Evolutionary conservation across 2,888 invertebrate species (phyloP).

Genomic region (Lordiphosa fenestrarum): DNA sequence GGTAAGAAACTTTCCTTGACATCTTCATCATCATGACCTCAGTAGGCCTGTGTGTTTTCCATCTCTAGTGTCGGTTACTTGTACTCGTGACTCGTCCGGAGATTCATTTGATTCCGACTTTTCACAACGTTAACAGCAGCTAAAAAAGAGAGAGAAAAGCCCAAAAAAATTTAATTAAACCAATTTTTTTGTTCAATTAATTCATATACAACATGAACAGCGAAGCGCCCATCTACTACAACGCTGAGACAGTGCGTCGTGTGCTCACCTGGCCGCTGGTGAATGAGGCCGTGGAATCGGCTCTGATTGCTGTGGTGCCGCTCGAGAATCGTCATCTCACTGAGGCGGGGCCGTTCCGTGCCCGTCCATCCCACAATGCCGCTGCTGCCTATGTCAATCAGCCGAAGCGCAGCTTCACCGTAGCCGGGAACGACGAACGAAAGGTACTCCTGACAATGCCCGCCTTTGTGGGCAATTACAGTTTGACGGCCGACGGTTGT

Average conservation of each 20-base stretch:
- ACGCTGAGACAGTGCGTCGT: slow-evolving; percentile 76
- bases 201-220: slow-evolving; percentile 5
- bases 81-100: no score
- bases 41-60: no score
- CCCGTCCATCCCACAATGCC: background rate
- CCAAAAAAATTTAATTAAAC: no score
- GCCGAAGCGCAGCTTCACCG: slow-evolving; percentile 75
- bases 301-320: slow-evolving; percentile 73
- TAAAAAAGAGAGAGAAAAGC: no score
- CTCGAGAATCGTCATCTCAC: no score
- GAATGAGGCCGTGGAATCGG: slow-evolving; percentile 78
- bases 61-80: no score
- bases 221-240: slow-evolving; percentile 57
- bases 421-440: slow-evolving; percentile 46
- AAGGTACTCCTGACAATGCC: slow-evolving; percentile 81
- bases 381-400: slow-evolving; percentile 63
- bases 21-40: no score
- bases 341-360: no score
- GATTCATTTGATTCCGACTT: no score
- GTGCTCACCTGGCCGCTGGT: slow-evolving; percentile 79
- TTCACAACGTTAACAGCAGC: no score
- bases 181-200: no score
- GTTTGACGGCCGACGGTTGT: slow-evolving; percentile 26
- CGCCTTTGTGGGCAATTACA: slow-evolving; percentile 79
- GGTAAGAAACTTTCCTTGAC: no score